A percentile compares a stretch with the other conserved stretches of the same genome.
Conservation (phyloP, 1,140 invertebrate genomes). For the Bombus impatiens region DNA sequence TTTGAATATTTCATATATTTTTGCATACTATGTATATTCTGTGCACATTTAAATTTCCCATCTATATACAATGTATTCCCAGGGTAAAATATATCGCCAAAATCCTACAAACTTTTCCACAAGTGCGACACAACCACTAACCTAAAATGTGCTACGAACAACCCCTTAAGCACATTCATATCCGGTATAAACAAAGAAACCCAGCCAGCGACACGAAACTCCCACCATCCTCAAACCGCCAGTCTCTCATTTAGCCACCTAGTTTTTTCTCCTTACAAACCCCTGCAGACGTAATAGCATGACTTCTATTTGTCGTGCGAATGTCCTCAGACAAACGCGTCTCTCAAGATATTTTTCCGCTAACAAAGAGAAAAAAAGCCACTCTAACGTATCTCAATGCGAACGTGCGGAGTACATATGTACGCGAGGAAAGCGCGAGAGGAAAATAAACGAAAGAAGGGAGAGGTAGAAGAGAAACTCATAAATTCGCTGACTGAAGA, state of each 20-base stretch:
- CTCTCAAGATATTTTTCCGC: neutral
- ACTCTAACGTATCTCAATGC: too few species aligned
- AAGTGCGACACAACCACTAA: neutral
- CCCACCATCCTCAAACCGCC: neutral
- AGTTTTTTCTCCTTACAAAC: neutral
- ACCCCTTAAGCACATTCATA: neutral
- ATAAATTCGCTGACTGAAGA: constrained; percentile 23
- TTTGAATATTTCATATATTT: too few species aligned
- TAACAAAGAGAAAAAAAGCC: neutral
- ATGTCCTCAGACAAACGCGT: constrained; percentile 5
- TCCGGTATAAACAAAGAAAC: neutral
- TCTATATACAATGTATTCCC: neutral
- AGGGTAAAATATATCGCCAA: neutral
- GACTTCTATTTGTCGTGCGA: constrained; percentile 18
- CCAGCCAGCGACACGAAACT: neutral
- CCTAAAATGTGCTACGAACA: too few species aligned
- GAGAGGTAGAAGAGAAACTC: neutral
- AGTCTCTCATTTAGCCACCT: constrained; percentile 1
- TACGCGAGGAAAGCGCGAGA: neutral
- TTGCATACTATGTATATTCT: too few species aligned
- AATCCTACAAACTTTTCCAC: neutral
- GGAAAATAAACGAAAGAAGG: neutral
- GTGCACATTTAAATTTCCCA: too few species aligned
- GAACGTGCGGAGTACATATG: neutral
- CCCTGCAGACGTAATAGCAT: neutral